These are phyloP conservation scores for Puntigrus tetrazona DNA, from an alignment of 2,113 vertebrate genomes.

Conservation along the genomic window DNA sequence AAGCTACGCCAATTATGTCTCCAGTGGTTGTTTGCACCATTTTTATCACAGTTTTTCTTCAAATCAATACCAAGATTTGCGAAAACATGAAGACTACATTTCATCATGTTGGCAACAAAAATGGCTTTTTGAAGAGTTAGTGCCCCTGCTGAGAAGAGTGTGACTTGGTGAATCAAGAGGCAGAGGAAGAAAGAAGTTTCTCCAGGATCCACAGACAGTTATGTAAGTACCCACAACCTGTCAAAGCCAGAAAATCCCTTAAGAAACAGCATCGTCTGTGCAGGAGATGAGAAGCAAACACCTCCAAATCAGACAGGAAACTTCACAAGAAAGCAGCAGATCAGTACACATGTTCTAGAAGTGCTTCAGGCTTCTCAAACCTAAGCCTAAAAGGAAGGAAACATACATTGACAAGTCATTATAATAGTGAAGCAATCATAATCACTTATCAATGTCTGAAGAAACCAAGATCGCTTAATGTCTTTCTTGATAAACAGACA, in stretches of 20 bases:
- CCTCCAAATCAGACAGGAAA: not conserved
- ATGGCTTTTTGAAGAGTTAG: not conserved
- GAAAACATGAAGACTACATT: not conserved
- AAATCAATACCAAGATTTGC: not conserved
- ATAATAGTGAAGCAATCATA: not conserved
- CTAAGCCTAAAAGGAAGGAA: not conserved
- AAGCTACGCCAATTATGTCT: not conserved
- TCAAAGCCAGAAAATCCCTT: not conserved
- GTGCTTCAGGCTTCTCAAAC: not conserved
- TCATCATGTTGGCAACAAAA: not conserved
- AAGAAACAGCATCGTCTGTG: not conserved
- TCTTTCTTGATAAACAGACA: not conserved
- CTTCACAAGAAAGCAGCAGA: not conserved
- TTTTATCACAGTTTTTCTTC: slow-evolving; percentile 4
- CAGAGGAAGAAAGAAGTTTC: not conserved
- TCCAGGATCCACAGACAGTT: not conserved
- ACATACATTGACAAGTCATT: not conserved
- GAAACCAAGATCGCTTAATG: not conserved
- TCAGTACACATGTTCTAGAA: not conserved
- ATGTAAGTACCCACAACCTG: not conserved
- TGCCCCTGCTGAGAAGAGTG: not conserved
- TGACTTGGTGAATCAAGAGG: not conserved
- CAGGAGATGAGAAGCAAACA: slow-evolving; percentile 4
- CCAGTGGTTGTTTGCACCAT: not conserved
- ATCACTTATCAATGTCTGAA: too few relatives aligned